Evolutionary conservation across 2,888 invertebrate species (phyloP).

Genomic region (Acholoe squamosa): DNA sequence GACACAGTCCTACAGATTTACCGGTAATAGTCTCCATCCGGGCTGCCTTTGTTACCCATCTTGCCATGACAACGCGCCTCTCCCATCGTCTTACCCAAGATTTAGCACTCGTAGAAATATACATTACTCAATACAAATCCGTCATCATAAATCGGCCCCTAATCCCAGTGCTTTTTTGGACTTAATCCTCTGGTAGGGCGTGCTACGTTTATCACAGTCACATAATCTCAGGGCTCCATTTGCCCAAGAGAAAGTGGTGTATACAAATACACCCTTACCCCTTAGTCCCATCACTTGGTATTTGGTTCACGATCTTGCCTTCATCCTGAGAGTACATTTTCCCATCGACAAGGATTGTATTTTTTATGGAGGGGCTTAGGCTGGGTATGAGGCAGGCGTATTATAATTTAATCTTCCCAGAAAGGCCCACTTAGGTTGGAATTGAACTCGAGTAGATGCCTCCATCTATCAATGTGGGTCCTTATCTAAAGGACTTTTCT

Average conservation of each 20-base stretch:
- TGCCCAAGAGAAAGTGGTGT: background rate
- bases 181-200: background rate
- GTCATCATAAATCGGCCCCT: background rate
- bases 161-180: conserved; percentile 27
- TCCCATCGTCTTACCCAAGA: background rate
- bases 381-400: background rate
- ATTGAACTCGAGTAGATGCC: conserved; percentile 36
- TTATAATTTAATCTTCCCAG: conserved; percentile 50
- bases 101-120: conserved; percentile 39
- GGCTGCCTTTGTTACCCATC: background rate
- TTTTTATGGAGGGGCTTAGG: conserved; percentile 32
- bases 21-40: no score
- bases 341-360: conserved; percentile 47
- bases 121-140: conserved; percentile 41
- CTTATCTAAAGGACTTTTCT: conserved; percentile 28
- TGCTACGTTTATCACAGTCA: background rate
- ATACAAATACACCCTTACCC: conserved; percentile 27
- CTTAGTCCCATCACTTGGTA: background rate
- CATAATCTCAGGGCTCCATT: conserved; percentile 14
- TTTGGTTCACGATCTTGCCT: conserved; percentile 47
- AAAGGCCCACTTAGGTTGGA: conserved; percentile 45
- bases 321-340: conserved; percentile 48
- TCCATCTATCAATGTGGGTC: conserved; percentile 1
- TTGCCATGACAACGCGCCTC: background rate
- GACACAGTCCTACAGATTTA: no score